Evolutionary conservation across 2,113 vertebrate genomes (phyloP), one percentile per base, ranked within the genome.

Genomic region (Macrotus californicus): DNA sequence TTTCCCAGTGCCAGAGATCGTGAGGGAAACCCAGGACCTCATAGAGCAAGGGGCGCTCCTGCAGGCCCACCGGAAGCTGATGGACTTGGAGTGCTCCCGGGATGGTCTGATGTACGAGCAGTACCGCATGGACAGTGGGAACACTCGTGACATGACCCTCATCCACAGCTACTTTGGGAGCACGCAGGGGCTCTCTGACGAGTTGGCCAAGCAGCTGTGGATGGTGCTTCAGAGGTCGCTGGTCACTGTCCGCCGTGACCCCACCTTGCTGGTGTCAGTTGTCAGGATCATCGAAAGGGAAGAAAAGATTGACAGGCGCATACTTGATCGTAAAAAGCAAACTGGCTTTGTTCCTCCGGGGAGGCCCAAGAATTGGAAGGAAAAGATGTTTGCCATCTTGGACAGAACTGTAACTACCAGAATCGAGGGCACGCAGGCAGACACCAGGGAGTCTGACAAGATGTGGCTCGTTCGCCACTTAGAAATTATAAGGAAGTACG

Each of bases 381-480:
- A 99, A 89, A 99, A 98, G 82, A 99, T 99, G 99, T 99, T 99
- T 39, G 81, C 98, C 91, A 98, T 99, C 59, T 97, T 99, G 97
- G 99, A 99, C 94, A 98, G 98, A 75, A 99, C 99, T 1, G 99
- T 99, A 87, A 98, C 98, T 92, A 99, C 98, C 0, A 98, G 99
- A 81, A 99, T 99, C 1, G 99, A 99, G 97, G 98, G 99, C 83
- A 99, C 99, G 15, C 99, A 99, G 98, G 98, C 99, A 0, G 99
- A 99, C 90, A 99, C 99, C 0, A 98, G 99, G 70, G 99, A 99
- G 92, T 99, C 98, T 0, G 99, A 99, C 97, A 99, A 99, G 97
- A 99, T 99, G 99, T 99, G 99, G 99, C 98, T 99, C 1, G 99
- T 99, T 70, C 99, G 99, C 31, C 99, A 99, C 52, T 97, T 99